These are phyloP conservation scores for Eupsilia transversa DNA, from an alignment of 2,888 invertebrate species.

Conservation along the genomic window DNA sequence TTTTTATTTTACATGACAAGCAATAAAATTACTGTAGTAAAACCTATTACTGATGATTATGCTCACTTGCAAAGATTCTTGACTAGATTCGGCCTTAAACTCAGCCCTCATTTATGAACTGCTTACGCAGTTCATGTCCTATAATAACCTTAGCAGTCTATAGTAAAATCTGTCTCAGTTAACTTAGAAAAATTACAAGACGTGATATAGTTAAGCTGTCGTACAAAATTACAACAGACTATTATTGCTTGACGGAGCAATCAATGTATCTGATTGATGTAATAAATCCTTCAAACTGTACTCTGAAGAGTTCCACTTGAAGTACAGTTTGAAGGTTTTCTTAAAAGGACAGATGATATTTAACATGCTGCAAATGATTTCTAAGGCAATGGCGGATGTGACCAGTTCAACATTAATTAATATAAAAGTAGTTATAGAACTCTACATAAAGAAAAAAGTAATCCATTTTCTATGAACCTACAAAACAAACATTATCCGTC, in stretches of 20 bases:
- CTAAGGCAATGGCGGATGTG: not conserved
- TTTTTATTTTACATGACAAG: not conserved
- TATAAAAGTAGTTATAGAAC: not conserved
- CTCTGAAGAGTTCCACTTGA: not conserved
- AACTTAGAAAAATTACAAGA: slow-evolving; percentile 3
- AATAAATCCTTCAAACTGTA: too few species aligned
- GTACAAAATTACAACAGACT: slow-evolving; percentile 1
- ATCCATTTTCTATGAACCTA: slow-evolving; percentile 18
- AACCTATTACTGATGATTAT: not conserved
- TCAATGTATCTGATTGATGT: too few species aligned
- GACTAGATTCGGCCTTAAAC: not conserved
- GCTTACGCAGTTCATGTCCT: not conserved
- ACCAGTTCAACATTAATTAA: not conserved
- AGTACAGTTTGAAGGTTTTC: not conserved
- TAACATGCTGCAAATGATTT: not conserved
- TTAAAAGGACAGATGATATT: not conserved
- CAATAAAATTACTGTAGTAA: not conserved
- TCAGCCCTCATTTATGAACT: not conserved
- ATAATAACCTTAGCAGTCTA: not conserved
- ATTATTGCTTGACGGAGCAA: not conserved
- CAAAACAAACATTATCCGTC: slow-evolving; percentile 32
- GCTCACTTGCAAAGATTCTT: too few species aligned
- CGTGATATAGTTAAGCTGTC: not conserved
- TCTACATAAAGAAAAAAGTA: not conserved
- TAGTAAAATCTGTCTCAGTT: slow-evolving; percentile 5